phyloP scores from a whole-genome alignment of 92 coral and sea anemone species.

The Nematostella vectensis region DNA sequence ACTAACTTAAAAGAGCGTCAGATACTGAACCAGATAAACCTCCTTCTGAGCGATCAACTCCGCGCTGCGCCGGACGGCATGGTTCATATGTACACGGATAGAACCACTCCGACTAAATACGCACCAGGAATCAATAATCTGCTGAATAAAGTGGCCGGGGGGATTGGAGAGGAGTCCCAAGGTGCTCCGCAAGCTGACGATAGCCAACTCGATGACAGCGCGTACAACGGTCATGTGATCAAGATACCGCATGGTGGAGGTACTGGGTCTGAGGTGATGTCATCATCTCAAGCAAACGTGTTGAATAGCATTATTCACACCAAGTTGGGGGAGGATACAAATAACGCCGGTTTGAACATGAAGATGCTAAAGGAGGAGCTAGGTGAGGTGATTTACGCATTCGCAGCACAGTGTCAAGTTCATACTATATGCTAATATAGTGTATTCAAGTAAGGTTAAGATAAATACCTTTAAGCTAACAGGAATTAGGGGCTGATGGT shows the following conservation, averaged over 20 bases:
- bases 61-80: slow-evolving; percentile 64
- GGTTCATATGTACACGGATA: slow-evolving; percentile 53
- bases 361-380: slow-evolving; percentile 67
- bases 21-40: slow-evolving; percentile 16
- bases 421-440: too few relatives aligned
- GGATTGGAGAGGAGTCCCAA: not conserved
- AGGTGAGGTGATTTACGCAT: slow-evolving; percentile 38
- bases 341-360: slow-evolving; percentile 50
- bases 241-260: slow-evolving; percentile 37
- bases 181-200: slow-evolving; percentile 5
- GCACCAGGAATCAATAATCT: slow-evolving; percentile 49
- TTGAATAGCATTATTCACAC: slow-evolving; percentile 54
- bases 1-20: slow-evolving; percentile 6
- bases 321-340: slow-evolving; percentile 36
- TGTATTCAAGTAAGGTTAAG: too few relatives aligned
- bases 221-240: slow-evolving; percentile 54
- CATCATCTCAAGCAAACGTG: slow-evolving; percentile 26
- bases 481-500: too few relatives aligned
- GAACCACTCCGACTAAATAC: slow-evolving; percentile 42
- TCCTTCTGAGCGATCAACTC: slow-evolving; percentile 41
- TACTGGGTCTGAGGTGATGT: slow-evolving; percentile 13
- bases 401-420: too few relatives aligned
- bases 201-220: slow-evolving; percentile 32
- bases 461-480: too few relatives aligned
- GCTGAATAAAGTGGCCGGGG: slow-evolving; percentile 18